Conservation (phyloP, 2,797 vertebrate genomes). For the Melopsittacus undulatus region DNA sequence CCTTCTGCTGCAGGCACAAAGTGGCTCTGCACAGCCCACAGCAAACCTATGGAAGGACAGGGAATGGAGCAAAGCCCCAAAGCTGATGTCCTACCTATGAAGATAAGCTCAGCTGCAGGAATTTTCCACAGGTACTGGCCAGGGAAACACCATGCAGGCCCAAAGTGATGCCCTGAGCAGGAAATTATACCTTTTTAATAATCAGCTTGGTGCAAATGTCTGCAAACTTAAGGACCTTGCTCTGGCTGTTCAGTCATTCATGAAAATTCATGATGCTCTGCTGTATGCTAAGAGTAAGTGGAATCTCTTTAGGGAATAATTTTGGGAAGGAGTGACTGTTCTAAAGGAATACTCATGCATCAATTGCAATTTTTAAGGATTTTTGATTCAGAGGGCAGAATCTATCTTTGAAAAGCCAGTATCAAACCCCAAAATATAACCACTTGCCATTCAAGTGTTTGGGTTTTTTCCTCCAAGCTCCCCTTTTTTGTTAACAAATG, state of each 20-base stretch:
- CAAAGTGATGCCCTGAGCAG: neutral
- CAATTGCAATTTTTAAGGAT: neutral
- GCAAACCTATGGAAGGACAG: neutral
- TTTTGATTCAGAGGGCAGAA: neutral
- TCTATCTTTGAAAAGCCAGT: neutral
- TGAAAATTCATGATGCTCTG: slow-evolving; percentile 11
- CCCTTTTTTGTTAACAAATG: neutral
- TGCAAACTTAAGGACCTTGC: neutral
- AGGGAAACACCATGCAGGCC: neutral
- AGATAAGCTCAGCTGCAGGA: neutral
- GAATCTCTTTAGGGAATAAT: slow-evolving; percentile 8
- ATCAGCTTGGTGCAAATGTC: neutral
- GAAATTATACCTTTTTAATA: neutral
- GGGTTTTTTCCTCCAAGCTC: neutral
- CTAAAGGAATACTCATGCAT: neutral
- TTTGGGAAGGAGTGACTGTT: neutral
- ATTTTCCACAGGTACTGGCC: neutral
- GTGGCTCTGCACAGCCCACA: neutral
- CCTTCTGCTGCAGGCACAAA: neutral
- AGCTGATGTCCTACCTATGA: neutral
- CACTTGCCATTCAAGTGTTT: neutral
- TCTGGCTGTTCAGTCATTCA: slow-evolving; percentile 12
- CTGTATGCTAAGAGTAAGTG: neutral
- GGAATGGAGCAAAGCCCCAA: neutral
- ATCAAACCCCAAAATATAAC: neutral